Conservation (phyloP, 2,113 vertebrate genomes). For the Urocynchramus pylzowi region DNA sequence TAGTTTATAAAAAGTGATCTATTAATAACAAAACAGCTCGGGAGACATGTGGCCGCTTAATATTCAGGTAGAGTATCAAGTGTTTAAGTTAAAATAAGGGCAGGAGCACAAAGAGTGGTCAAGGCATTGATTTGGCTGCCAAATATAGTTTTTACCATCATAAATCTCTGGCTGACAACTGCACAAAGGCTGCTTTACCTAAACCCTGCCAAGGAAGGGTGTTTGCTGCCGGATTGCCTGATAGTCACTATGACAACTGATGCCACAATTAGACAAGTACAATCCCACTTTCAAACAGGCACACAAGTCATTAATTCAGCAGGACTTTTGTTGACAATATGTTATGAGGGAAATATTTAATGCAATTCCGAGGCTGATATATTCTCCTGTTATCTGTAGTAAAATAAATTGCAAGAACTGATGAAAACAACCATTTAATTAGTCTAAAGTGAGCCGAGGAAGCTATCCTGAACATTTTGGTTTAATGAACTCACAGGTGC, state of each 20-base stretch:
- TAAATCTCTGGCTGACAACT: slow-evolving; percentile 94
- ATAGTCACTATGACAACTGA: slow-evolving; percentile 94
- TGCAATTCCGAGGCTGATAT: slow-evolving; percentile 72
- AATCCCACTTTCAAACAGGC: slow-evolving; percentile 89
- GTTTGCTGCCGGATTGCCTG: slow-evolving; percentile 88
- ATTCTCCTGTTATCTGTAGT: slow-evolving; percentile 72
- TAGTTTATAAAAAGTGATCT: slow-evolving; percentile 81
- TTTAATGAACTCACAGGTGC: slow-evolving; percentile 64
- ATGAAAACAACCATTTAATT: slow-evolving; percentile 75
- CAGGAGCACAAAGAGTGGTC: slow-evolving; percentile 80
- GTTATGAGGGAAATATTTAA: slow-evolving; percentile 79
- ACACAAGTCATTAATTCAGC: slow-evolving; percentile 88
- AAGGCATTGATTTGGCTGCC: slow-evolving; percentile 86
- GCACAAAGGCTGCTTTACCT: slow-evolving; percentile 87
- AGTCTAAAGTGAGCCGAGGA: slow-evolving; percentile 66
- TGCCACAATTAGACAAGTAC: slow-evolving; percentile 94
- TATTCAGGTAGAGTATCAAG: slow-evolving; percentile 80
- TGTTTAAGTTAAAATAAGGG: slow-evolving; percentile 86
- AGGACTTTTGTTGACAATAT: slow-evolving; percentile 79
- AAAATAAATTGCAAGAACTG: slow-evolving; percentile 73
- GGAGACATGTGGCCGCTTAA: slow-evolving; percentile 71
- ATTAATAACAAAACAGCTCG: slow-evolving; percentile 76
- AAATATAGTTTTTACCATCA: slow-evolving; percentile 91
- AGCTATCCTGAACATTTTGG: slow-evolving; percentile 41
- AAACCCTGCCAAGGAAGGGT: slow-evolving; percentile 88